Percentiles rank a stretch among this genome's conserved stretches.
Evolutionary conservation across 2,888 invertebrate genomes (phyloP).

Genomic region (Amblyjoppa proteus): DNA sequence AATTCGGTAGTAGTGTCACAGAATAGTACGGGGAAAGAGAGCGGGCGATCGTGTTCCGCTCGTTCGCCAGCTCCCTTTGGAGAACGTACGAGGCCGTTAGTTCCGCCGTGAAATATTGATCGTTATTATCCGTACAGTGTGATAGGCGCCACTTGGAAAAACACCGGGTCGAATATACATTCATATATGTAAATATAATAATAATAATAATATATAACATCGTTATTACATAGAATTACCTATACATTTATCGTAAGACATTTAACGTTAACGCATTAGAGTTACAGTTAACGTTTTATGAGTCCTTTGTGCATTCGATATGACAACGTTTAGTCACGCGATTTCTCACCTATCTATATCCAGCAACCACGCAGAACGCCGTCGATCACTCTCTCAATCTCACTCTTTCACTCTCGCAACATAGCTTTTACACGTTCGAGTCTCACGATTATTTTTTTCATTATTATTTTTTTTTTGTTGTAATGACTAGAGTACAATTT

Average conservation of each 20-base stretch:
- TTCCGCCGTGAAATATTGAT: slow-evolving; percentile 35
- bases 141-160: slow-evolving; percentile 58
- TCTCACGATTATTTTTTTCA: slow-evolving; percentile 38
- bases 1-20: slow-evolving; percentile 28
- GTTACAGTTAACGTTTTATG: slow-evolving; percentile 26
- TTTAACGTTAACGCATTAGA: slow-evolving; percentile 36
- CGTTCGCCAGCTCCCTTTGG: slow-evolving; percentile 41
- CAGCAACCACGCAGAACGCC: slow-evolving; percentile 8
- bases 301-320: slow-evolving; percentile 49
- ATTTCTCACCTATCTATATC: not conserved
- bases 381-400: slow-evolving; percentile 10
- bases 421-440: slow-evolving; percentile 23
- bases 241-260: slow-evolving; percentile 61
- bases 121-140: slow-evolving; percentile 51
- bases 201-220: slow-evolving; percentile 58
- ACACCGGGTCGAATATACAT: slow-evolving; percentile 39
- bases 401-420: slow-evolving; percentile 1
- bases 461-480: not conserved
- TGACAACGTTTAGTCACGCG: slow-evolving; percentile 19
- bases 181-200: slow-evolving; percentile 44
- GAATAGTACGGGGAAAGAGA: slow-evolving; percentile 7
- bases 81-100: not conserved
- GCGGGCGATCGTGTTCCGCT: slow-evolving; percentile 57
- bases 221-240: slow-evolving; percentile 49
- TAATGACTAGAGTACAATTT: slow-evolving; percentile 68